Percentiles rank a stretch among this genome's conserved stretches.
These are phyloP conservation scores for Galago senegalensis DNA, from an alignment of 2,797 vertebrate species.

Conservation along the genomic window DNA sequence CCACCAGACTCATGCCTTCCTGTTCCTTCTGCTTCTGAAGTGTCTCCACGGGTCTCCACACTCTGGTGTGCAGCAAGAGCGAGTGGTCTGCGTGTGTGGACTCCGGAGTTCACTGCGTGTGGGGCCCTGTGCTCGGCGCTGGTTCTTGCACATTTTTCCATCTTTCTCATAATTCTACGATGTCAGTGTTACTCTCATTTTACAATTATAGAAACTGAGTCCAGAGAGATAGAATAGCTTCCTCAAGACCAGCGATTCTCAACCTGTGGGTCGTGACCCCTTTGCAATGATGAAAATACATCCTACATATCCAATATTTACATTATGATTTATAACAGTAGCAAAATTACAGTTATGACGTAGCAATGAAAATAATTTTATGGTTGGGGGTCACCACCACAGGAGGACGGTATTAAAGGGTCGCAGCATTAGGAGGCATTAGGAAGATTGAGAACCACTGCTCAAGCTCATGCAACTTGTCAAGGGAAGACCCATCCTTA, in stretches of 20 bases:
- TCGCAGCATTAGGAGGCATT: no score
- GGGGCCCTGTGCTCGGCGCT: background rate
- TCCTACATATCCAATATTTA: no score
- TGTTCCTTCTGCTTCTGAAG: background rate
- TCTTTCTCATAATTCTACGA: background rate
- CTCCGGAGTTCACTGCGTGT: background rate
- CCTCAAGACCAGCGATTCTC: background rate
- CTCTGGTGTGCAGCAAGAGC: background rate
- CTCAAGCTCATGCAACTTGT: background rate
- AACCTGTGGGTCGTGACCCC: no score
- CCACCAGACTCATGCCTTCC: background rate
- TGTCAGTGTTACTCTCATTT: background rate
- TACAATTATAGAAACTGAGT: background rate
- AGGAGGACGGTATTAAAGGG: no score
- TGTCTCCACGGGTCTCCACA: background rate
- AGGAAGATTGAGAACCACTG: no score
- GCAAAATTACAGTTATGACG: no score
- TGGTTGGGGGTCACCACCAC: no score
- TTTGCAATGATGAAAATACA: no score
- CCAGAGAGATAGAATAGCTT: background rate
- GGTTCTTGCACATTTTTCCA: background rate
- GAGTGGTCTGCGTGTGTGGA: rapidly evolving
- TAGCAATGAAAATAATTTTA: no score
- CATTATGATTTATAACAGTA: no score
- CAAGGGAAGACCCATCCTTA: background rate